Base-by-base conservation (phyloP, 2,888 invertebrate species). In the Argyra leucocephala region DNA sequence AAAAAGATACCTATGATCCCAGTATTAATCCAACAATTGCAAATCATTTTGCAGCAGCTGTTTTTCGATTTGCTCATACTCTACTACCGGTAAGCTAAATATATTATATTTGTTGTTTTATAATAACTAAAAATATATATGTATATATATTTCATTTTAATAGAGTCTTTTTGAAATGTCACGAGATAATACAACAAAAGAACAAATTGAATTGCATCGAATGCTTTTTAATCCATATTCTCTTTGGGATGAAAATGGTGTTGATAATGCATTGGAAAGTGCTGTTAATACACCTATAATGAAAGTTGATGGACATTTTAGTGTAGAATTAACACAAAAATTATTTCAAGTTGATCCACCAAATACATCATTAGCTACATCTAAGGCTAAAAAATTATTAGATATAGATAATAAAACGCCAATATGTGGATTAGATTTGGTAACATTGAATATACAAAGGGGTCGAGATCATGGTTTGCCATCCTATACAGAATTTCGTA, bases 61-160 rank as follows among this genome's bases (percentile, higher is more conserved):
- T 89, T 0, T 95, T 93, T 76, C 83, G 96, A 69, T 95, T 96
- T 74, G 96, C 93, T 0, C 94, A 95, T 74, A 92, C 92, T 0
- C 79, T 94, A 18, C 80, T 95, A 22, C 91, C 91, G 63, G 86
- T 86, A 77, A 79, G 79, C 74, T 18, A 59, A 36, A 31, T n/a
- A n/a, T n/a, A n/a, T n/a, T n/a, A n/a, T n/a, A n/a, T 10, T 10
- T 21, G 24, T 26, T 6, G 6, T 3, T 61, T n/a, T n/a, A n/a
- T n/a, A n/a, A n/a, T n/a, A n/a, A n/a, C n/a, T n/a, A n/a, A n/a
- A n/a, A n/a, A n/a, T n/a, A n/a, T n/a, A n/a, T n/a, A n/a, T n/a
- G n/a, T n/a, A n/a, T n/a, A n/a, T n/a, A n/a, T n/a, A n/a, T n/a
- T n/a, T n/a, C 24, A 68, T 69, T 36, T 66, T 75, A 78, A 12